phyloP scores from a whole-genome alignment of 2,888 invertebrate genomes.

The Cephus pygmeus region DNA sequence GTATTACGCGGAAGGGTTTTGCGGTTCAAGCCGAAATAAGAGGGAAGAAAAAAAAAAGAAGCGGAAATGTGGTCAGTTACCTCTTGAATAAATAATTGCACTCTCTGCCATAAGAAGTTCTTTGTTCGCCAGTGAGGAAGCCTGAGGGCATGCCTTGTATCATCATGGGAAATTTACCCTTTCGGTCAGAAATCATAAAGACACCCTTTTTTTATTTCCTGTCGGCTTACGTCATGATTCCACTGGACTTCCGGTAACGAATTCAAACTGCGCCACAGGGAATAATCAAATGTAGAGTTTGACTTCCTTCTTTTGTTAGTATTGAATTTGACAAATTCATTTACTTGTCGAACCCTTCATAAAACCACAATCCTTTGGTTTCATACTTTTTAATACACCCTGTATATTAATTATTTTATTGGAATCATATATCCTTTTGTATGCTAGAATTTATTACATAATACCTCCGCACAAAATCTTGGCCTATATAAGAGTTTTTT shows the following conservation, averaged over 20 bases:
- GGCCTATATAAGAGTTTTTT: no score
- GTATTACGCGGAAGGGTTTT: background rate
- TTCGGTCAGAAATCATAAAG: background rate
- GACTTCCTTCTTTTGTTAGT: background rate
- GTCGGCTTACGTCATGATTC: background rate
- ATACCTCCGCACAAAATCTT: no score
- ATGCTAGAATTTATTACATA: no score
- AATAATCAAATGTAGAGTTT: background rate
- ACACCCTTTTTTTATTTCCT: background rate
- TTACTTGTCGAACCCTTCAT: background rate
- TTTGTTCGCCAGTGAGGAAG: background rate
- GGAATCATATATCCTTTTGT: no score
- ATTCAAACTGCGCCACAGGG: background rate
- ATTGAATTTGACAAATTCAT: background rate
- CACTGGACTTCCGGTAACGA: background rate
- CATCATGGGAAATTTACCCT: background rate
- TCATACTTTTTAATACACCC: no score
- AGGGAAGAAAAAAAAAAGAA: constrained; percentile 22
- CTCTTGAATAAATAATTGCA: constrained; percentile 46
- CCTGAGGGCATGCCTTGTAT: background rate
- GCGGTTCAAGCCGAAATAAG: background rate
- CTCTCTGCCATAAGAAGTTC: constrained; percentile 16
- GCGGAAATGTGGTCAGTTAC: constrained; percentile 51
- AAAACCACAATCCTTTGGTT: background rate
- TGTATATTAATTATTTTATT: no score